Evolutionary conservation across 2,797 vertebrate species (phyloP).

Genomic region (Rhinophrynus dorsalis): DNA sequence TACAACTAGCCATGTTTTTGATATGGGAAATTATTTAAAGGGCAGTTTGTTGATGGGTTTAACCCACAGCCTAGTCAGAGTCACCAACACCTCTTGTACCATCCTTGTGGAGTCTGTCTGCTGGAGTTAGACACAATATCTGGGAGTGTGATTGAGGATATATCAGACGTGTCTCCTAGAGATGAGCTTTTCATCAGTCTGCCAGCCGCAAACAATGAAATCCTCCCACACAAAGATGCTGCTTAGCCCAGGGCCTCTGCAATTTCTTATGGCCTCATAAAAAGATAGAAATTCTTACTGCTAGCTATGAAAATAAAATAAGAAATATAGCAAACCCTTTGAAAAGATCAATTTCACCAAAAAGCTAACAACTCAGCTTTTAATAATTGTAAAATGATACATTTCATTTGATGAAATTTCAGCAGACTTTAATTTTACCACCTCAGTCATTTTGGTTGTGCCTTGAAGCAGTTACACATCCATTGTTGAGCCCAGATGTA

Average conservation of each 20-base stretch:
- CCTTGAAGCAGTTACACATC: too few relatives aligned
- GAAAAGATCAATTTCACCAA: not conserved
- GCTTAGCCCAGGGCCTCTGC: conserved; percentile 8
- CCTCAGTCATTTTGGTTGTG: not conserved
- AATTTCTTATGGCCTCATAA: conserved; percentile 16
- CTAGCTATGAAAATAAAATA: conserved; percentile 8
- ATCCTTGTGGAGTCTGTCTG: not conserved
- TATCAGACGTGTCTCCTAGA: conserved; percentile 13
- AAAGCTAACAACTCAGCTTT: conserved; percentile 7
- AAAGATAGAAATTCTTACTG: conserved; percentile 7
- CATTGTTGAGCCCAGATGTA: too few relatives aligned
- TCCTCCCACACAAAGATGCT: conserved; percentile 41
- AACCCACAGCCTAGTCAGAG: not conserved
- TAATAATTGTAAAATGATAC: conserved; percentile 16
- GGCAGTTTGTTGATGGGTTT: not conserved
- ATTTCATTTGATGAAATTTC: conserved; percentile 5
- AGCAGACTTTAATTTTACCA: not conserved
- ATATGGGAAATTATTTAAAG: conserved; percentile 12
- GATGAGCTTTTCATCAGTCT: conserved; percentile 20
- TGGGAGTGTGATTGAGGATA: conserved; percentile 1
- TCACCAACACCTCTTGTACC: not conserved
- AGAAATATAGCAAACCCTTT: conserved; percentile 6
- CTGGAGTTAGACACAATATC: conserved; percentile 18
- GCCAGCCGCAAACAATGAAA: conserved; percentile 31
- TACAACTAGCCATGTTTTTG: not conserved